Evolutionary conservation across 2,113 vertebrate genomes (phyloP).

Genomic region (Chrysochloris asiatica): DNA sequence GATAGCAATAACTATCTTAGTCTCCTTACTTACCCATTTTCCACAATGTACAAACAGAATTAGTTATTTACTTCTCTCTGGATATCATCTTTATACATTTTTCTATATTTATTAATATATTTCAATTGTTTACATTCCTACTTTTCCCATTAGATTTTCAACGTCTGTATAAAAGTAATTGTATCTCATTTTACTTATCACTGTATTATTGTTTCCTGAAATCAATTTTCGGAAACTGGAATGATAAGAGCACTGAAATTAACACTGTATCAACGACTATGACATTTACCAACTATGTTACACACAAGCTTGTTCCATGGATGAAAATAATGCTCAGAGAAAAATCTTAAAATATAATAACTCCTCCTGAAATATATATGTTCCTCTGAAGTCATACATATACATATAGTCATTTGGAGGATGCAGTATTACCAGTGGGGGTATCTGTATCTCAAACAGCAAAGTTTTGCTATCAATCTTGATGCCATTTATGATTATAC

Average conservation of each 20-base stretch:
- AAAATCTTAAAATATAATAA: neutral
- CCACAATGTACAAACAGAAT: neutral
- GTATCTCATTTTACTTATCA: neutral
- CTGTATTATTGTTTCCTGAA: neutral
- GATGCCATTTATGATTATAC: neutral
- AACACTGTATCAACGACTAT: neutral
- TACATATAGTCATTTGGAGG: neutral
- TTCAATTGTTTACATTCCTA: neutral
- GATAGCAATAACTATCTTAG: neutral
- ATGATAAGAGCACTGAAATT: neutral
- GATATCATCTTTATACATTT: neutral
- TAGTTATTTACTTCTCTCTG: neutral
- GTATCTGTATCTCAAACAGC: neutral
- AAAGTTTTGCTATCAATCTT: neutral
- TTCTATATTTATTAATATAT: neutral
- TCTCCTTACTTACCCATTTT: neutral
- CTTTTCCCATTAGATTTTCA: neutral
- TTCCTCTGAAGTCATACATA: neutral
- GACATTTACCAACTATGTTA: neutral
- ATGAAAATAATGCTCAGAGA: neutral
- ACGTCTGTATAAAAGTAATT: neutral
- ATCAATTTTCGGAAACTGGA: neutral
- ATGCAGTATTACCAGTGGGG: neutral
- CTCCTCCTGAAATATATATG: neutral
- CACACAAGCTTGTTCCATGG: accelerated